Base-by-base conservation (phyloP, 2,113 vertebrate genomes). In the Rhea pennata region DNA sequence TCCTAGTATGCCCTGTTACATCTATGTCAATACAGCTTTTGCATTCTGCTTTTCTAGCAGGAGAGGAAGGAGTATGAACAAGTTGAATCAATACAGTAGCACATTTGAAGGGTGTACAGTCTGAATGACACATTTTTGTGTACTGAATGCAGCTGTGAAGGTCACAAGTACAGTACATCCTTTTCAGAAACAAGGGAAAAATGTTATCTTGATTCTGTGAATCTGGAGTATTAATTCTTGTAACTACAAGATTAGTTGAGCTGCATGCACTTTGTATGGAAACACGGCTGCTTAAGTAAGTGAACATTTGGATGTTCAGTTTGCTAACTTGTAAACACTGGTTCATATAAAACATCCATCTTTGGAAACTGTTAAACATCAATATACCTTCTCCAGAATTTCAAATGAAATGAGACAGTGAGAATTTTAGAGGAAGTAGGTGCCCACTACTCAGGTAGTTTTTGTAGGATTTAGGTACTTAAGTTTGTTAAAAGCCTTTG, bases 161-260 rank as follows among this genome's bases (percentile, higher is more conserved):
- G 94, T 91, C 64, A 74, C 51, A 59, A 36, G 78, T 89, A 85
- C 87, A 0, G 0, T 54, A 20, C 64, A n/a, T 73, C 94, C 89
- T 92, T 95, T 95, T 36, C 61, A 80, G 82, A 62, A 93, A 76
- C 62, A 94, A 91, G 65, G 67, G 42, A 76, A 89, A 92, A 95
- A 31, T 33, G 23, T 74, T 87, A 14, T 91, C 95, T 96, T 92
- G 96, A 97, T 97, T 97, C 96, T 94, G 73, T 97, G 94, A 97
- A 97, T 96, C 97, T 3, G 95, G 94, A 90, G 85, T 74, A 64
- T 27, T 76, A 77, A 53, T 53, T 84, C 27, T 39, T 70, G 36
- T 79, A 83, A 93, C 87, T 93, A 83, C 19, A 44, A 6, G 84
- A 42, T 83, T 73, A 76, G 82, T 71, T 77, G 78, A 86, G 48